These are phyloP conservation scores for Drosophila dives DNA, from an alignment of 2,888 invertebrate genomes.

Conservation along the genomic window DNA sequence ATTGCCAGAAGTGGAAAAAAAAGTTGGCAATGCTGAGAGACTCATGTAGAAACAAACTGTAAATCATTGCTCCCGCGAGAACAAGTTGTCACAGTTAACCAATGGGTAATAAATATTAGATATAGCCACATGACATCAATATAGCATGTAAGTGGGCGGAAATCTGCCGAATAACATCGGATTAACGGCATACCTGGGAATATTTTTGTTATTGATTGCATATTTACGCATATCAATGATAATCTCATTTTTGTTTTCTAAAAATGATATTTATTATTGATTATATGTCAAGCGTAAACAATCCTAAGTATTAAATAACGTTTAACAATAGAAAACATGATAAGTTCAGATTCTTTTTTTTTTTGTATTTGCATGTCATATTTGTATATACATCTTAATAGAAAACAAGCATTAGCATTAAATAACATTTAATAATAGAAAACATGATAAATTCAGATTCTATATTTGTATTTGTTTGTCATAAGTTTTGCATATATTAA, in stretches of 20 bases:
- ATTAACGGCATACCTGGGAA: neutral
- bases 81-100: slow-evolving; percentile 48
- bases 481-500: too few relatives aligned
- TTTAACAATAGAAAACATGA: neutral
- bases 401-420: too few relatives aligned
- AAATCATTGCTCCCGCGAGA: slow-evolving; percentile 39
- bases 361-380: neutral
- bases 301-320: neutral
- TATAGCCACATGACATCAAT: slow-evolving; percentile 18
- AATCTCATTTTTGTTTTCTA: neutral
- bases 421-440: too few relatives aligned
- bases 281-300: neutral
- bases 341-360: neutral
- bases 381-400: too few relatives aligned
- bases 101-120: slow-evolving; percentile 57
- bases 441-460: too few relatives aligned
- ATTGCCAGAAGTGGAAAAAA: slow-evolving; percentile 19
- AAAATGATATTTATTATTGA: neutral
- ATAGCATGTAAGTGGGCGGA: neutral
- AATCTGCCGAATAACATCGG: neutral
- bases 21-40: neutral
- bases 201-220: slow-evolving; percentile 8
- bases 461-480: too few relatives aligned
- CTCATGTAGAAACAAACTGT: slow-evolving; percentile 28
- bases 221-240: neutral